phyloP scores from a whole-genome alignment of 64 coral and sea anemone species.

The Hydrozoanthus tunicans region DNA sequence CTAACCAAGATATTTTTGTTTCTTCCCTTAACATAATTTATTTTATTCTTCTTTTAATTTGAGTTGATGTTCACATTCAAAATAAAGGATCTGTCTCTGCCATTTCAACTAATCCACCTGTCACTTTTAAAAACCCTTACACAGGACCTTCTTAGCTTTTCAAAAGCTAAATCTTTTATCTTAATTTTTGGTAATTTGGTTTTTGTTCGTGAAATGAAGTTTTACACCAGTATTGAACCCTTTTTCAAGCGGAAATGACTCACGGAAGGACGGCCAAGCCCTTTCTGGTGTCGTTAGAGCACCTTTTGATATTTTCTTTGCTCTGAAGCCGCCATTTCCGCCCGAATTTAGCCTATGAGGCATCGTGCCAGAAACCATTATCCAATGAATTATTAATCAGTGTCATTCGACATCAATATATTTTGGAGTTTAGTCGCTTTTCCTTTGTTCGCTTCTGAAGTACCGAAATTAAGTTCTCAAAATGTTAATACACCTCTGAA shows the following conservation, averaged over 20 bases:
- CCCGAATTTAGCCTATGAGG: neutral
- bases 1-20: too few species aligned
- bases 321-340: constrained; percentile 2
- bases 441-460: neutral
- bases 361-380: neutral
- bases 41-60: too few species aligned
- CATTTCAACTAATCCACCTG: too few species aligned
- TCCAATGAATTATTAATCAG: neutral
- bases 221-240: neutral
- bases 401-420: neutral
- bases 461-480: neutral
- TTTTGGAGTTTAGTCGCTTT: neutral
- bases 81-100: too few species aligned
- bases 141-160: too few species aligned
- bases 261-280: constrained; percentile 39
- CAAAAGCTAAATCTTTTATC: neutral
- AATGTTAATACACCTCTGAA: neutral
- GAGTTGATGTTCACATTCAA: too few species aligned
- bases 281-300: neutral
- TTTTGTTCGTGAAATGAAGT: neutral
- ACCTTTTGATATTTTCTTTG: neutral
- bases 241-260: constrained; percentile 9
- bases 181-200: neutral
- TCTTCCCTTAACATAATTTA: too few species aligned
- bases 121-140: too few species aligned